Percentiles rank a stretch among this genome's conserved stretches.
These are phyloP conservation scores for Smutsia temminckii DNA, from an alignment of 2,797 vertebrate species.

Conservation along the genomic window DNA sequence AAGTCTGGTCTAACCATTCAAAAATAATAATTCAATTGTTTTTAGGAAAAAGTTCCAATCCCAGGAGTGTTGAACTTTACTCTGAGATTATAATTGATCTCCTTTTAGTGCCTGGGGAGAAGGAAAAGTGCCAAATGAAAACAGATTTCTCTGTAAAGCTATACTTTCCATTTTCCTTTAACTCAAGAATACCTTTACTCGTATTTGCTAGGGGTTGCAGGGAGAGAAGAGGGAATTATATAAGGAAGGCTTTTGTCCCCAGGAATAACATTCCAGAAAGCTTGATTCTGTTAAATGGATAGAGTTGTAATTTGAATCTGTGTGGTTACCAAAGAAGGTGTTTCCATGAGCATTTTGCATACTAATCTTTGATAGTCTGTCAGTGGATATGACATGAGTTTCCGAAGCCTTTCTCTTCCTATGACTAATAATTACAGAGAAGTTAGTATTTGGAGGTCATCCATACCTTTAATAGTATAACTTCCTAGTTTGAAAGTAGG, in stretches of 20 bases:
- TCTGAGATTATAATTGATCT: slow-evolving; percentile 61
- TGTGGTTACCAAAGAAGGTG: slow-evolving; percentile 43
- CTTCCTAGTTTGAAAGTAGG: slow-evolving; percentile 35
- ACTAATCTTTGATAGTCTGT: slow-evolving; percentile 44
- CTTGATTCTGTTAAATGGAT: slow-evolving; percentile 54
- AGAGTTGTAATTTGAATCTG: slow-evolving; percentile 59
- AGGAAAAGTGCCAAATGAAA: slow-evolving; percentile 62
- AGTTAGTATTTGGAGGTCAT: slow-evolving; percentile 48
- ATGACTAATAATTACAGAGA: slow-evolving; percentile 50
- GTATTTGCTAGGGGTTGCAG: slow-evolving; percentile 33
- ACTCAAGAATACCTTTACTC: slow-evolving; percentile 49
- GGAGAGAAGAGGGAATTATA: slow-evolving; percentile 39
- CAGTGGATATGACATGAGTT: slow-evolving; percentile 22
- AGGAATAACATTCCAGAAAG: slow-evolving; percentile 59
- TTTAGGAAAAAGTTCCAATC: slow-evolving; percentile 56
- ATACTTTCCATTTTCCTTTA: slow-evolving; percentile 67
- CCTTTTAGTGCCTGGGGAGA: slow-evolving; percentile 40
- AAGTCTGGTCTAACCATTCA: slow-evolving; percentile 26
- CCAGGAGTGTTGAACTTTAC: slow-evolving; percentile 45
- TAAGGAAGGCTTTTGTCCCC: slow-evolving; percentile 67
- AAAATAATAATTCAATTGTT: slow-evolving; percentile 54
- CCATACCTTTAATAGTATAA: slow-evolving; percentile 7
- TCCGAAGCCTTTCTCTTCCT: slow-evolving; percentile 49
- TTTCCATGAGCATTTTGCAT: slow-evolving; percentile 39
- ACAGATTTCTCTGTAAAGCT: slow-evolving; percentile 67